phyloP scores from a whole-genome alignment of 2,113 vertebrate genomes.

The Labrus mixtus region DNA sequence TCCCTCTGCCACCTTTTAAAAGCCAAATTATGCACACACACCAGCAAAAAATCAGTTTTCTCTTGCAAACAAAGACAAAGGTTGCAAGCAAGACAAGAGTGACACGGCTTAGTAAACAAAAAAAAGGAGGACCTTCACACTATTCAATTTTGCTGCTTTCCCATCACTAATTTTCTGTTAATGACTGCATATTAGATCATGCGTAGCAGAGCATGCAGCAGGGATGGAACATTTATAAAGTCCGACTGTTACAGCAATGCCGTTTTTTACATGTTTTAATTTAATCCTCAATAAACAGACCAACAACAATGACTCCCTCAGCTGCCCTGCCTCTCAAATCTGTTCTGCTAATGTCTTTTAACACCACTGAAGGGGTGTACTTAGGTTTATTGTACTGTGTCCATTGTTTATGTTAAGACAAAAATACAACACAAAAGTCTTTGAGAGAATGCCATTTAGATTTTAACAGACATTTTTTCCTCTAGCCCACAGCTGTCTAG shows the following conservation, averaged over 20 bases:
- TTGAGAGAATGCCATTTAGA: conserved; percentile 8
- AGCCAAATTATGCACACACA: conserved; percentile 9
- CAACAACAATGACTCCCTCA: conserved; percentile 49
- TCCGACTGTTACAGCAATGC: conserved; percentile 23
- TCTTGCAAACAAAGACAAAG: not conserved
- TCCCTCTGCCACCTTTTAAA: conserved; percentile 28
- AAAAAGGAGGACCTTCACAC: conserved; percentile 8
- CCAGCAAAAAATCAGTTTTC: conserved; percentile 7
- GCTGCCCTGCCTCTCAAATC: not conserved
- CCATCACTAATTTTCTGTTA: conserved; percentile 44
- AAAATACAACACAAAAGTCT: conserved; percentile 1
- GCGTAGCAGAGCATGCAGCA: conserved; percentile 29
- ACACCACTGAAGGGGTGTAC: conserved; percentile 10
- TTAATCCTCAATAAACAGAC: conserved; percentile 40
- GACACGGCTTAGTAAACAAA: conserved; percentile 25
- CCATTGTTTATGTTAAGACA: conserved; percentile 11
- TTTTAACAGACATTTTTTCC: not conserved
- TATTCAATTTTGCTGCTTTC: conserved; percentile 16
- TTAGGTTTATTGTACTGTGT: conserved; percentile 24
- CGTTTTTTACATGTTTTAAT: conserved; percentile 46
- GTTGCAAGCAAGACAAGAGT: not conserved
- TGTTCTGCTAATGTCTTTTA: conserved; percentile 28
- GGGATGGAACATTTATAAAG: conserved; percentile 40
- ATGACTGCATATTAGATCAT: conserved; percentile 42
- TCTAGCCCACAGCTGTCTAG: conserved; percentile 21